Evolutionary conservation across 1,140 invertebrate species (phyloP).

Genomic region (Heliconius congener): DNA sequence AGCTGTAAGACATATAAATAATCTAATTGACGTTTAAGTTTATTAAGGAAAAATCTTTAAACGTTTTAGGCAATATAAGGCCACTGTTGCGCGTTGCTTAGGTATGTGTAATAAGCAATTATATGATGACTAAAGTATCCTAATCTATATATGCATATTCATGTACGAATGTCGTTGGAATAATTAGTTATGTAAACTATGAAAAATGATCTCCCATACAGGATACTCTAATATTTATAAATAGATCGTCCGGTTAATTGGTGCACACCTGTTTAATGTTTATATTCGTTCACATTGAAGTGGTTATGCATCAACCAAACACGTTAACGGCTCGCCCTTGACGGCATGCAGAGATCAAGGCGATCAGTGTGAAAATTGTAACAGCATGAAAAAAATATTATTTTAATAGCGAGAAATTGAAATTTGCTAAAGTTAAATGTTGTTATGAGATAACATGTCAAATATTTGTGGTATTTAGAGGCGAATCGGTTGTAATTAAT

Average conservation of each 20-base stretch:
- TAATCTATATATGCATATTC: too few species aligned
- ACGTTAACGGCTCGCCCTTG: constrained; percentile 7
- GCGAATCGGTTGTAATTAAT: background rate
- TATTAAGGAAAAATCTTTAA: background rate
- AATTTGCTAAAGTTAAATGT: background rate
- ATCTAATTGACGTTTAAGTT: background rate
- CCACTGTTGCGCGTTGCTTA: background rate
- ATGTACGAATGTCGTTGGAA: too few species aligned
- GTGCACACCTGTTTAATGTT: constrained; percentile 1
- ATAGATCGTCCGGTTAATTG: background rate
- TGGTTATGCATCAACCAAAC: constrained; percentile 4
- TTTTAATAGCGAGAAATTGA: background rate
- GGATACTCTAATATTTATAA: background rate
- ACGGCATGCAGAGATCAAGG: constrained; percentile 2
- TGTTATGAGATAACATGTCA: background rate
- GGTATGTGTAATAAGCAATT: background rate
- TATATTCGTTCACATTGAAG: background rate
- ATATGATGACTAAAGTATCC: too few species aligned
- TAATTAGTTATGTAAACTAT: background rate
- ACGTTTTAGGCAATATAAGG: background rate
- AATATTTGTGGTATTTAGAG: background rate
- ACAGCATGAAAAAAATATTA: background rate
- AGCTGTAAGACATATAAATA: background rate
- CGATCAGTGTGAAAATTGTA: background rate
- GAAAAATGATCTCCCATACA: background rate